Base-by-base conservation (phyloP, 2,113 vertebrate species). In the Falco punctatus region DNA sequence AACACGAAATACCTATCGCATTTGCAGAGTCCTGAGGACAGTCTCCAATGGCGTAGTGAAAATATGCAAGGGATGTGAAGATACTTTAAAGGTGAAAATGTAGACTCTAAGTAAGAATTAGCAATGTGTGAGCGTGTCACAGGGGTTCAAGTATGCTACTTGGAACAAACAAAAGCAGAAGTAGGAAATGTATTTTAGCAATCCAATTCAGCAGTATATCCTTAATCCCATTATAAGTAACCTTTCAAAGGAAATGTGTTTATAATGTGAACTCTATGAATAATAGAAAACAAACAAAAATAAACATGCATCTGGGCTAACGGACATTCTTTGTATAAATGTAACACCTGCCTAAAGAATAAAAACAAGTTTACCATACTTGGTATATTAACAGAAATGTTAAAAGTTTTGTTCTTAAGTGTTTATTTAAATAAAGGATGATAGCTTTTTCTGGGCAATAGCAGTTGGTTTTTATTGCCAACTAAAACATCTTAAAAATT, bases 341-440 rank as follows among this genome's bases (percentile, higher is more conserved):
- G 44, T 38, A 55, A 95, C 94, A 96, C 94, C 92, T 97, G 89
- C 73, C 83, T 85, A 11, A 72, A 64, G 70, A 86, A 46, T 46
- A 54, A 75, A 84, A 91, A 49, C 38, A 21, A 55, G 21, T 75
- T 95, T 65, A 62, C 77, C 49, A 4, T 72, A 19, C 8, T 70
- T 92, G 70, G 35, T 58, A 2, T 62, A 30, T 89, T 87, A 51
- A 77, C 83, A 96, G 80, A 59, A 94, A 61, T 70, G 87, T 38
- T 49, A 20, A 44, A 77, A 69, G 46, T 75, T 94, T 91, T 13
- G 7, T 80, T 94, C 55, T 23, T 2, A 8, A 57, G 20, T 95
- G 86, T 95, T 97, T 96, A 38, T 97, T 96, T 97, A 88, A 92
- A 70, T 75, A 66, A 54, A 65, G 35, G 32, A 48, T 2, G 12